Evolutionary conservation across 2,797 vertebrate genomes (phyloP).

Genomic region (Phoeniculus purpureus): DNA sequence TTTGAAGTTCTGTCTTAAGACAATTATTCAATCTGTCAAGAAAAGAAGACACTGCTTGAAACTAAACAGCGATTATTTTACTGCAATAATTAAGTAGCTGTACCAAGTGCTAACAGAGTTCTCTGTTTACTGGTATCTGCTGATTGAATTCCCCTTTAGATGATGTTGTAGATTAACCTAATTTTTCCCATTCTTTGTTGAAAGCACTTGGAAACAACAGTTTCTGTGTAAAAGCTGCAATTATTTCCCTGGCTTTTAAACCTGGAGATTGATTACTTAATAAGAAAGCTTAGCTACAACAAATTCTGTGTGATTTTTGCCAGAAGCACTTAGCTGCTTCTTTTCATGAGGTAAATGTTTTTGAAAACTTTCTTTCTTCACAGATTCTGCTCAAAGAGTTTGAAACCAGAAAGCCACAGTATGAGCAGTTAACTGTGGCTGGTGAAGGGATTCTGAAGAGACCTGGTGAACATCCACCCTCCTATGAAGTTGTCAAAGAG

Average conservation of each 20-base stretch:
- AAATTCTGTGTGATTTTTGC: background rate
- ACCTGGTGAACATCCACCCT: conserved; percentile 83
- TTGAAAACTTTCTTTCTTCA: background rate
- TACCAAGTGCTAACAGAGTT: background rate
- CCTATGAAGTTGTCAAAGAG: conserved; percentile 81
- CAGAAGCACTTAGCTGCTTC: background rate
- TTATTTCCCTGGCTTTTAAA: conserved; percentile 3
- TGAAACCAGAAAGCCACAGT: conserved; percentile 91
- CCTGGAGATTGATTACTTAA: background rate
- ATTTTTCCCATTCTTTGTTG: background rate
- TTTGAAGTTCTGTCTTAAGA: conserved; percentile 14
- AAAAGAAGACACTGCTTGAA: background rate
- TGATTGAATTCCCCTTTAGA: background rate
- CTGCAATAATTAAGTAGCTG: background rate
- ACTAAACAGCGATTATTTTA: background rate
- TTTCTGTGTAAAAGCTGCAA: background rate
- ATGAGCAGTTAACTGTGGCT: conserved; percentile 87
- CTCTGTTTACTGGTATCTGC: background rate
- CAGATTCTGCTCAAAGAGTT: conserved; percentile 98
- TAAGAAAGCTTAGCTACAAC: background rate
- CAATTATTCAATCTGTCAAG: background rate
- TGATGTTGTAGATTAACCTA: background rate
- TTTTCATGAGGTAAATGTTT: background rate
- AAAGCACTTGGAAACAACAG: background rate
- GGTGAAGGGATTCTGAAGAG: conserved; percentile 85